Percentiles rank a stretch among this genome's conserved stretches.
Conservation (phyloP, 2,888 invertebrate genomes). For the Oscheius onirici region DNA sequence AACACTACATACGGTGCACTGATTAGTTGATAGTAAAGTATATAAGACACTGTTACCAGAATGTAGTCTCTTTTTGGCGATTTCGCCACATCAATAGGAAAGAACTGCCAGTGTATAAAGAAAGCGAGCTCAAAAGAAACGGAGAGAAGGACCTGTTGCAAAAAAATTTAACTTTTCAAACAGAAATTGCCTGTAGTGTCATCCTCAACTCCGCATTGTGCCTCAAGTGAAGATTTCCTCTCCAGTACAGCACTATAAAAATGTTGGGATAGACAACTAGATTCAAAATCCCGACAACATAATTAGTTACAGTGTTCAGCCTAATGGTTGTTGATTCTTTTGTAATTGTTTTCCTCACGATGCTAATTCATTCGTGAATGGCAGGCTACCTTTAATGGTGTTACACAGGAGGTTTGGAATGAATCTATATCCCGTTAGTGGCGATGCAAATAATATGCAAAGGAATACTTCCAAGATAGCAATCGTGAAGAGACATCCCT, state of each 20-base stretch:
- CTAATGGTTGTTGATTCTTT: not conserved
- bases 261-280: conserved; percentile 1
- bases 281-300: not conserved
- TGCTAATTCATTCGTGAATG: not conserved
- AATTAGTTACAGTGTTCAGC: not conserved
- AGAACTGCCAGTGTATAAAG: not conserved
- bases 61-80: not conserved
- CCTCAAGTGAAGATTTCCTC: not conserved
- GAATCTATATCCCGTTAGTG: not conserved
- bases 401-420: not conserved
- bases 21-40: conserved; percentile 2
- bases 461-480: not conserved
- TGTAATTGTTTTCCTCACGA: not conserved
- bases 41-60: not conserved
- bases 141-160: not conserved
- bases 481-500: not conserved
- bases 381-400: not conserved
- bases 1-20: conserved; percentile 7
- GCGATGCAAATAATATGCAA: not conserved
- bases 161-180: not conserved
- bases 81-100: not conserved
- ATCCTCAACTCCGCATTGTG: not conserved
- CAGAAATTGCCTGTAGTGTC: not conserved
- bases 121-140: not conserved
- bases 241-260: not conserved